These are phyloP conservation scores for Philhelius pedissequus DNA, from an alignment of 2,888 invertebrate genomes.

Conservation along the genomic window DNA sequence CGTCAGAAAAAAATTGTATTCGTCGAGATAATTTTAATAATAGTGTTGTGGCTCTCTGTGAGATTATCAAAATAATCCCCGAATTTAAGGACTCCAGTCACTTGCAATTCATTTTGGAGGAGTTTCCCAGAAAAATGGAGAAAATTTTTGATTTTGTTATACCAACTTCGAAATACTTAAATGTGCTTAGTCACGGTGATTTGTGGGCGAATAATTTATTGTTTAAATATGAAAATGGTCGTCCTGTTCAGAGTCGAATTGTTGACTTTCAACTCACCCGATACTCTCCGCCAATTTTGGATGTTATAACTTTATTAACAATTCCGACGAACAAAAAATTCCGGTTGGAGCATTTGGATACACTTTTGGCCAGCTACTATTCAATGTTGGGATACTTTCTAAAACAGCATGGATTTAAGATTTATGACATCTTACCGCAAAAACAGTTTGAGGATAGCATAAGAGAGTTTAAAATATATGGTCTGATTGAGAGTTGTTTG, in stretches of 20 bases:
- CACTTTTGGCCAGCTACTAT: constrained; percentile 82
- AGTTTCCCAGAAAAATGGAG: constrained; percentile 72
- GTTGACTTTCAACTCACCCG: constrained; percentile 86
- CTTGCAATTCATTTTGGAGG: constrained; percentile 71
- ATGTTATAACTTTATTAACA: constrained; percentile 80
- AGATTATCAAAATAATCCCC: constrained; percentile 74
- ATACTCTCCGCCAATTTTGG: constrained; percentile 84
- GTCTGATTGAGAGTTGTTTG: constrained; percentile 81
- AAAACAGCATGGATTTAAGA: constrained; percentile 75
- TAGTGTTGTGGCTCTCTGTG: constrained; percentile 74
- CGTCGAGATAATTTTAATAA: constrained; percentile 73
- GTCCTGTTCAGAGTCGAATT: constrained; percentile 82
- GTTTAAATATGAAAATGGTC: constrained; percentile 76
- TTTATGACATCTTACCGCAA: constrained; percentile 78
- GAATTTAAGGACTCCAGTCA: constrained; percentile 71
- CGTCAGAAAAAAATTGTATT: constrained; percentile 70
- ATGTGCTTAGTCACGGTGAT: constrained; percentile 79
- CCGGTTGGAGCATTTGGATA: constrained; percentile 78
- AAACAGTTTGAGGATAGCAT: constrained; percentile 78
- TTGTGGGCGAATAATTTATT: constrained; percentile 80
- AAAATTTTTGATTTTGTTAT: constrained; percentile 74
- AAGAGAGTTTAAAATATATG: constrained; percentile 80
- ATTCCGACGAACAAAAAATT: constrained; percentile 79
- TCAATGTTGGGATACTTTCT: constrained; percentile 79
- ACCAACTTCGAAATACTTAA: constrained; percentile 76